Evolutionary conservation across 1,140 invertebrate genomes (phyloP).

Genomic region (Ceratina calcarata): DNA sequence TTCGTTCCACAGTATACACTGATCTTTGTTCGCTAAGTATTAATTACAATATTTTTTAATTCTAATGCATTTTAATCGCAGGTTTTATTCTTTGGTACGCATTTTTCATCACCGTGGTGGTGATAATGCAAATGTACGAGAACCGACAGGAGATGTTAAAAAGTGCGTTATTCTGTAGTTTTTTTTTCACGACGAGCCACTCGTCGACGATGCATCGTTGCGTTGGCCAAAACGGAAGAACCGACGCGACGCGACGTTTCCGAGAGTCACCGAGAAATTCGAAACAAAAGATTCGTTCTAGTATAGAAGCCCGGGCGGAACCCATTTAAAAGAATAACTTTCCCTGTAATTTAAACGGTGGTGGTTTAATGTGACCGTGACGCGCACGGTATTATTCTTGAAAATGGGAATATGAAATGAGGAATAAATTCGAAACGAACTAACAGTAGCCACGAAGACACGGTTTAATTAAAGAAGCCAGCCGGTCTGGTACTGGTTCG

Average conservation of each 20-base stretch:
- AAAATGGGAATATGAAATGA: not conserved
- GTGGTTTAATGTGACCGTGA: not conserved
- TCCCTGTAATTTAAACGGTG: not conserved
- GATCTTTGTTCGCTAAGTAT: too few relatives aligned
- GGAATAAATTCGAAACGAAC: not conserved
- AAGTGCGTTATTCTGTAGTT: slow-evolving; percentile 53
- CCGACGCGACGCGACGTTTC: not conserved
- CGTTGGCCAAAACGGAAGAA: not conserved
- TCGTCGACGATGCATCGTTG: not conserved
- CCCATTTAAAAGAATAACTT: slow-evolving; percentile 34
- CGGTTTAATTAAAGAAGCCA: slow-evolving; percentile 17
- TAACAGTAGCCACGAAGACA: not conserved
- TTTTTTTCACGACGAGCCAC: too few relatives aligned
- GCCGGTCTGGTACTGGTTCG: not conserved
- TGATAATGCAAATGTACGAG: slow-evolving; percentile 78
- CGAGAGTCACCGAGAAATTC: too few relatives aligned
- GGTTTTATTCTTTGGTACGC: slow-evolving; percentile 82
- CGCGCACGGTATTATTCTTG: not conserved
- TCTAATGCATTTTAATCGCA: slow-evolving; percentile 65
- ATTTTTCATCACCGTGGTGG: slow-evolving; percentile 83
- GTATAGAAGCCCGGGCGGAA: not conserved
- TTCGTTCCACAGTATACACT: too few relatives aligned
- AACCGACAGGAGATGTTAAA: slow-evolving; percentile 67
- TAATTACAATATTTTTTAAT: slow-evolving; percentile 38
- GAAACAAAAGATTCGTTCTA: not conserved